Evolutionary conservation across 2,888 invertebrate genomes (phyloP).

Genomic region (Magallana nippona): DNA sequence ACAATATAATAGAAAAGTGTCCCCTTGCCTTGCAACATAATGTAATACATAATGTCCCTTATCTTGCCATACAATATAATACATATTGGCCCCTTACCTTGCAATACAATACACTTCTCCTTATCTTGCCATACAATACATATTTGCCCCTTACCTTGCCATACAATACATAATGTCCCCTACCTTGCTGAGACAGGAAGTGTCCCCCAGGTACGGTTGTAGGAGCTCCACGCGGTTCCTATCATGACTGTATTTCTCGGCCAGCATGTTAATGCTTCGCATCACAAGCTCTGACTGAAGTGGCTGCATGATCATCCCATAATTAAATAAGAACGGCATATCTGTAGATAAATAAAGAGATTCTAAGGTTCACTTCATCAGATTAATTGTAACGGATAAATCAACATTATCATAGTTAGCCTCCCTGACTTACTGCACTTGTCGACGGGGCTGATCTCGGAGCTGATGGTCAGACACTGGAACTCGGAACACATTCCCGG

Average conservation of each 20-base stretch:
- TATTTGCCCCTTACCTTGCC: too few species aligned
- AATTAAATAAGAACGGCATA: constrained; percentile 72
- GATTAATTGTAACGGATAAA: too few species aligned
- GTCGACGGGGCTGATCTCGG: constrained; percentile 58
- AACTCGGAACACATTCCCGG: constrained; percentile 65
- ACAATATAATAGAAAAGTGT: too few species aligned
- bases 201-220: constrained; percentile 57
- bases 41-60: too few species aligned
- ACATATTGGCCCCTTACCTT: too few species aligned
- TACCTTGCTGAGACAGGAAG: constrained; percentile 51
- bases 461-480: constrained; percentile 71
- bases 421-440: constrained; percentile 67
- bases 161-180: neutral
- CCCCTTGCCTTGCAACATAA: too few species aligned
- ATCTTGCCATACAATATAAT: too few species aligned
- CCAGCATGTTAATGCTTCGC: constrained; percentile 62
- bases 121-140: too few species aligned
- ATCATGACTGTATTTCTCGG: constrained; percentile 64
- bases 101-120: too few species aligned
- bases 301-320: constrained; percentile 58
- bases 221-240: constrained; percentile 68
- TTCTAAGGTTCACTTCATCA: too few species aligned
- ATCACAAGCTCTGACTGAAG: constrained; percentile 57
- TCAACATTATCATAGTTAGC: too few species aligned
- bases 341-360: constrained; percentile 59